These are phyloP conservation scores for Argynnis bischoffii DNA, from an alignment of 2,888 invertebrate genomes.

Conservation along the genomic window DNA sequence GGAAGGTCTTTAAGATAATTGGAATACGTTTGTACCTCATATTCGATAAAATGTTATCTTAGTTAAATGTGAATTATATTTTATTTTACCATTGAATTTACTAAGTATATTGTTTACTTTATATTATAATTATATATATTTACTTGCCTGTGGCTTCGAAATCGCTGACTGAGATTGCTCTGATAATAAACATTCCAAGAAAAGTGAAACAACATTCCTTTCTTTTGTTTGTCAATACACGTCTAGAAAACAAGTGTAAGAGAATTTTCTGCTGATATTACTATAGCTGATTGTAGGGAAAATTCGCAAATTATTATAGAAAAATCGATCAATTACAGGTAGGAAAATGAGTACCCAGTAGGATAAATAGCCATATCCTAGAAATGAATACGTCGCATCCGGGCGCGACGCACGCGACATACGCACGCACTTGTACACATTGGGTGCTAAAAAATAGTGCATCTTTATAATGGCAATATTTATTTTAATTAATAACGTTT, in stretches of 20 bases:
- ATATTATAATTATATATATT: constrained; percentile 5
- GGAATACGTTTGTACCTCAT: too few relatives aligned
- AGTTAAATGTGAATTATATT: constrained; percentile 7
- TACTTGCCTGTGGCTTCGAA: constrained; percentile 20
- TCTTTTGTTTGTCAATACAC: constrained; percentile 6
- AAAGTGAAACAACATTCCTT: constrained; percentile 17
- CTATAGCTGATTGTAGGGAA: background rate
- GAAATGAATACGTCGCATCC: constrained; percentile 68
- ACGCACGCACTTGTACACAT: constrained; percentile 45
- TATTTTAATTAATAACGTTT: background rate
- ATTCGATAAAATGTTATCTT: constrained; percentile 1
- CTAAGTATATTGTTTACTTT: constrained; percentile 26
- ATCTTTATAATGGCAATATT: background rate
- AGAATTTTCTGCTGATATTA: background rate
- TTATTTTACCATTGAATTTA: constrained; percentile 17
- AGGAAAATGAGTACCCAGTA: constrained; percentile 34
- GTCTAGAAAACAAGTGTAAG: background rate
- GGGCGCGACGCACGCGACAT: constrained; percentile 61
- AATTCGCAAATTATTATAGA: constrained; percentile 11
- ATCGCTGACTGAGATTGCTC: constrained; percentile 14
- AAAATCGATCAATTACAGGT: constrained; percentile 24
- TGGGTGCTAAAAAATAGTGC: constrained; percentile 17
- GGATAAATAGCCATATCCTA: constrained; percentile 64
- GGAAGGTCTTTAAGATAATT: too few relatives aligned
- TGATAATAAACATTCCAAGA: constrained; percentile 21